phyloP scores from a whole-genome alignment of 2,888 invertebrate species.

The Zeuzera pyrina region DNA sequence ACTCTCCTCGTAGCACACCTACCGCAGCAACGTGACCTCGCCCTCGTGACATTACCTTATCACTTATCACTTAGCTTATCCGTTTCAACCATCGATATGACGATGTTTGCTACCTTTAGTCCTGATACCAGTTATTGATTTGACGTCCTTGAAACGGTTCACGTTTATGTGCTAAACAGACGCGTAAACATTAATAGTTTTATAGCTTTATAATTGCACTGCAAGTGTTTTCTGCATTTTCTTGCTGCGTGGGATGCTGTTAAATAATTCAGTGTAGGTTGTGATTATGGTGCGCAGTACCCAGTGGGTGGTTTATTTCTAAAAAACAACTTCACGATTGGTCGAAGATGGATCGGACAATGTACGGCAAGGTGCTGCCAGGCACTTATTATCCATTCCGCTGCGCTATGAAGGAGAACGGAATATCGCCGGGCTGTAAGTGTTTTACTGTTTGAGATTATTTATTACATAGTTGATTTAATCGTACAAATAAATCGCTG shows the following conservation, averaged over 20 bases:
- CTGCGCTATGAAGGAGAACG: constrained; percentile 85
- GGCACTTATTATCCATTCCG: constrained; percentile 90
- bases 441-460: constrained; percentile 38
- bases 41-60: constrained; percentile 56
- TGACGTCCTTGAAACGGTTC: constrained; percentile 30
- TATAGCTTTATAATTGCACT: constrained; percentile 22
- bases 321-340: constrained; percentile 53
- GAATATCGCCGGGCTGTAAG: constrained; percentile 91
- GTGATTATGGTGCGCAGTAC: constrained; percentile 64
- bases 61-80: constrained; percentile 47
- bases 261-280: constrained; percentile 48
- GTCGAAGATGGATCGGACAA: constrained; percentile 86
- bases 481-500: constrained; percentile 3
- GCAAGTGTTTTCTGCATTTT: constrained; percentile 38
- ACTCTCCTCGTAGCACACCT: constrained; percentile 43
- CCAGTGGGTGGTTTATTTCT: constrained; percentile 61
- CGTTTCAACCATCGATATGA: constrained; percentile 38
- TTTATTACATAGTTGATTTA: constrained; percentile 7
- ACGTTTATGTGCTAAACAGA: constrained; percentile 16
- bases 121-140: constrained; percentile 20
- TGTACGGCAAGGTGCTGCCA: constrained; percentile 90
- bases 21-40: constrained; percentile 42
- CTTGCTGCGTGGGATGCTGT: constrained; percentile 34
- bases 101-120: constrained; percentile 8
- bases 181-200: constrained; percentile 16